phyloP scores from a whole-genome alignment of 1,140 invertebrate genomes.

The Cherax destructor region DNA sequence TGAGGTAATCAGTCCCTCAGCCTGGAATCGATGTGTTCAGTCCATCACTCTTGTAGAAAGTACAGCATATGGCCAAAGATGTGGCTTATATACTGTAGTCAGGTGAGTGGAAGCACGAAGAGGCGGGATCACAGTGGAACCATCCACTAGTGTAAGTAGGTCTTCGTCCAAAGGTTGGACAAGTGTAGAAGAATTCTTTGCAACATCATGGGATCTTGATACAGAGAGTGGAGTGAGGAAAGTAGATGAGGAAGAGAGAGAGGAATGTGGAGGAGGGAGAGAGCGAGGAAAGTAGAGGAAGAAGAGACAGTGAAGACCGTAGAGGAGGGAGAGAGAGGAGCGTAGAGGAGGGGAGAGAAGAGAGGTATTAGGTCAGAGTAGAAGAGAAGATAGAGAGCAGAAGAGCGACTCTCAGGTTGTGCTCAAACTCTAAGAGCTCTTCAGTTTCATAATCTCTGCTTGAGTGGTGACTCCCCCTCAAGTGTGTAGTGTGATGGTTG shows the following conservation, averaged over 20 bases:
- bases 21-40: too few relatives aligned
- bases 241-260: not conserved
- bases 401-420: not conserved
- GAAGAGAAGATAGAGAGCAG: not conserved
- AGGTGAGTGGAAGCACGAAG: too few relatives aligned
- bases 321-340: not conserved
- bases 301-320: not conserved
- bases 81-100: too few relatives aligned
- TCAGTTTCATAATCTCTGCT: conserved; percentile 43
- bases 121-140: too few relatives aligned
- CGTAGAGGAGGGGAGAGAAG: not conserved
- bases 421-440: conserved; percentile 33
- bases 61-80: too few relatives aligned
- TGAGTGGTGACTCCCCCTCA: not conserved
- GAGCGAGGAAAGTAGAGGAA: not conserved
- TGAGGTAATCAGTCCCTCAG: too few relatives aligned
- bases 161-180: too few relatives aligned
- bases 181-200: too few relatives aligned
- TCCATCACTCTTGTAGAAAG: too few relatives aligned
- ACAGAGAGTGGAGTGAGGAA: too few relatives aligned
- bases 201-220: too few relatives aligned
- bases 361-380: not conserved
- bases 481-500: not conserved
- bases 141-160: too few relatives aligned
- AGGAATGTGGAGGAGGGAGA: not conserved